Percentiles rank a stretch among this genome's conserved stretches.
phyloP scores from a whole-genome alignment of 2,113 vertebrate species.

The Mellivora capensis region DNA sequence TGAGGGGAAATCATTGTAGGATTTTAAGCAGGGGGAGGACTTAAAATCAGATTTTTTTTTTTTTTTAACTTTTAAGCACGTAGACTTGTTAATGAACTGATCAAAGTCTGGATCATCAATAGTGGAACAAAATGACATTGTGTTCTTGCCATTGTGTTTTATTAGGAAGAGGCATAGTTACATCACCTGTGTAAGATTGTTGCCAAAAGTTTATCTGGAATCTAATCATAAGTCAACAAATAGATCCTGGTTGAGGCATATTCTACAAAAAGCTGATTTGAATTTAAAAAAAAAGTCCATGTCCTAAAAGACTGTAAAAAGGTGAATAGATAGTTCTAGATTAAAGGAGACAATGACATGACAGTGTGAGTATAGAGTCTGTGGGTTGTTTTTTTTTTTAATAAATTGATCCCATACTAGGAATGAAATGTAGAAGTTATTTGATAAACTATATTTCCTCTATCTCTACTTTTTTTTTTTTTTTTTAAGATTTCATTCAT shows the following conservation, averaged over 20 bases:
- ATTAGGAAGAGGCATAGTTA: not conserved
- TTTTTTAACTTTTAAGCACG: not conserved
- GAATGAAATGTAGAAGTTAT: too few species aligned
- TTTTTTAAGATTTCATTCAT: too few species aligned
- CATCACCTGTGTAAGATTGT: not conserved
- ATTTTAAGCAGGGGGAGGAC: not conserved
- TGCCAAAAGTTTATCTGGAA: not conserved
- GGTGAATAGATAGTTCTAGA: not conserved
- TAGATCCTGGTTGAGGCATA: not conserved
- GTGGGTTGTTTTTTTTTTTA: too few species aligned
- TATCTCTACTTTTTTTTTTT: too few species aligned
- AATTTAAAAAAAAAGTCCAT: not conserved
- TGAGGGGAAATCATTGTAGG: not conserved
- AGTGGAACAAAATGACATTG: not conserved
- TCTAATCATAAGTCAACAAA: not conserved
- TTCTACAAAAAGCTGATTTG: not conserved
- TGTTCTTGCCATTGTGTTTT: not conserved
- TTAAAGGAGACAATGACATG: not conserved
- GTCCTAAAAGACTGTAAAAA: not conserved
- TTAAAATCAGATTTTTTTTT: not conserved
- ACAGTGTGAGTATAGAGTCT: not conserved
- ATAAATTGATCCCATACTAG: too few species aligned
- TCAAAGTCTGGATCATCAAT: not conserved
- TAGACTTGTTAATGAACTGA: not conserved
- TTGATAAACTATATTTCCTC: too few species aligned